Conservation (phyloP, 2,888 invertebrate species). For the Drosophila prolongata region DNA sequence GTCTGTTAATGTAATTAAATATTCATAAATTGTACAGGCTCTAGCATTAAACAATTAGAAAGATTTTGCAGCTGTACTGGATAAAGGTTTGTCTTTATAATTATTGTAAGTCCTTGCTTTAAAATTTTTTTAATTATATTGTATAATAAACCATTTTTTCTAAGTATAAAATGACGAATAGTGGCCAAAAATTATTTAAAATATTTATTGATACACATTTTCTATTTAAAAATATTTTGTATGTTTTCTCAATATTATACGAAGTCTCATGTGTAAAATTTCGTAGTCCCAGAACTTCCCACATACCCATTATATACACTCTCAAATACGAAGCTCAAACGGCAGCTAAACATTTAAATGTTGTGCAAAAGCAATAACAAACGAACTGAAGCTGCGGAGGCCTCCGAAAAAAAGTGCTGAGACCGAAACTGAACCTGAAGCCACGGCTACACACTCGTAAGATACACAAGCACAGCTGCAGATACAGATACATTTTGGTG, state of each 20-base stretch:
- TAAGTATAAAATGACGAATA: too few species aligned
- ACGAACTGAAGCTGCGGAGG: slow-evolving; percentile 35
- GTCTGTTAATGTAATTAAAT: too few species aligned
- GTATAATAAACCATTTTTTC: too few species aligned
- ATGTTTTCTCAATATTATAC: not conserved
- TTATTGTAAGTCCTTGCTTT: too few species aligned
- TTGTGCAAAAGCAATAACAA: slow-evolving; percentile 79
- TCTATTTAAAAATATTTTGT: not conserved
- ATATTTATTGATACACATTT: too few species aligned
- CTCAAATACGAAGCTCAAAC: slow-evolving; percentile 65
- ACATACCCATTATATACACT: slow-evolving; percentile 6
- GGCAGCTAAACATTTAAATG: slow-evolving; percentile 80
- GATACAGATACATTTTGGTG: slow-evolving; percentile 62
- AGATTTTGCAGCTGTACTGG: too few species aligned
- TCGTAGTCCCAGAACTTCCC: not conserved
- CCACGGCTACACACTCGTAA: slow-evolving; percentile 52
- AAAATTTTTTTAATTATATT: too few species aligned
- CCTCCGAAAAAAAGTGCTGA: slow-evolving; percentile 28
- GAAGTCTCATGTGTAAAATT: not conserved
- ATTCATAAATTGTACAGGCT: too few species aligned
- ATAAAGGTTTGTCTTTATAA: too few species aligned
- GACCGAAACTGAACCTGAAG: slow-evolving; percentile 43
- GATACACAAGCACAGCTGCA: slow-evolving; percentile 48
- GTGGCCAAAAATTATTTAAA: too few species aligned
- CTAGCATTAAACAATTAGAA: too few species aligned